Conservation (phyloP, 2,113 vertebrate species). For the Corydoras maculifer region DNA sequence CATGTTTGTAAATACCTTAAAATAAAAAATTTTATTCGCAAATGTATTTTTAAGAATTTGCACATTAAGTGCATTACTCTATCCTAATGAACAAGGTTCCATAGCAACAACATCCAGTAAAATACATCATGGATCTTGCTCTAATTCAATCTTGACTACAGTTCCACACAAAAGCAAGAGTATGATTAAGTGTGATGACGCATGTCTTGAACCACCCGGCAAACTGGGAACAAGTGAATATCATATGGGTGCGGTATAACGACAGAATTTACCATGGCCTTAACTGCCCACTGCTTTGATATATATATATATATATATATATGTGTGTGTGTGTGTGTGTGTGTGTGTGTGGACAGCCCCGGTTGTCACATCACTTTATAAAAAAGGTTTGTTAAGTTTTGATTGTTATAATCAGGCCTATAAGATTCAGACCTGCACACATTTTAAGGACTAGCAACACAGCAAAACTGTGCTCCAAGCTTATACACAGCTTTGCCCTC, state of each 20-base stretch:
- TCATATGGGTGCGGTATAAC: not conserved
- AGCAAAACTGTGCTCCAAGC: constrained; percentile 20
- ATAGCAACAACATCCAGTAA: constrained; percentile 1
- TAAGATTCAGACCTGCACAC: not conserved
- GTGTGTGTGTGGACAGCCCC: no score
- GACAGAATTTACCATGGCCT: not conserved
- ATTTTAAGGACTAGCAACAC: constrained; percentile 7
- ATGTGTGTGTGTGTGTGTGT: not conserved
- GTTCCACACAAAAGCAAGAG: not conserved
- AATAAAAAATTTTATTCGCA: no score
- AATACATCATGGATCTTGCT: not conserved
- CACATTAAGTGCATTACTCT: no score
- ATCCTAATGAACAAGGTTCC: not conserved
- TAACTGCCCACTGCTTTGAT: not conserved
- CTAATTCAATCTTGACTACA: constrained; percentile 12
- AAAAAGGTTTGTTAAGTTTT: not conserved
- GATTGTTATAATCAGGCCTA: not conserved
- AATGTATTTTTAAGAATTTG: no score
- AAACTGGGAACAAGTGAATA: constrained; percentile 1
- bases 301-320: not conserved
- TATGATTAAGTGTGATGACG: constrained; percentile 10
- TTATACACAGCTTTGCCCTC: constrained; percentile 34
- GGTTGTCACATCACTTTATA: no score
- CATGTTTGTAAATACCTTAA: no score
- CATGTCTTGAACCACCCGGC: not conserved